Evolutionary conservation across 1,140 invertebrate genomes (phyloP).

Genomic region (Anagrus nilaparvatae): DNA sequence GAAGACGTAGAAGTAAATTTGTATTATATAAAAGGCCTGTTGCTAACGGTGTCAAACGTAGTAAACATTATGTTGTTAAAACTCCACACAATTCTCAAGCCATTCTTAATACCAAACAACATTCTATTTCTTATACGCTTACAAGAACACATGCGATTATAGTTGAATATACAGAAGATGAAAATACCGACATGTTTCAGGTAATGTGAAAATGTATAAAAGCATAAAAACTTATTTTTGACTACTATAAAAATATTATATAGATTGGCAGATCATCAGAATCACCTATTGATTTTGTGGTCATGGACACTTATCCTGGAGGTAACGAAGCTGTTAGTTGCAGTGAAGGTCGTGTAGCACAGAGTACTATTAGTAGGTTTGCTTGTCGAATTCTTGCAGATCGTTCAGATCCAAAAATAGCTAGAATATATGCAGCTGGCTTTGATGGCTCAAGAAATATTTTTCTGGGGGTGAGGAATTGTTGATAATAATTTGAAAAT

Average conservation of each 20-base stretch:
- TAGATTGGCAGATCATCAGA: constrained; percentile 96
- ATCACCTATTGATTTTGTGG: constrained; percentile 97
- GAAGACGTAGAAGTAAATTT: not conserved
- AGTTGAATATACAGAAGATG: constrained; percentile 91
- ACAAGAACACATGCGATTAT: constrained; percentile 94
- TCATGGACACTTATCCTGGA: constrained; percentile 92
- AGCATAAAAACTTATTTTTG: constrained; percentile 1
- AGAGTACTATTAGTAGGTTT: constrained; percentile 95
- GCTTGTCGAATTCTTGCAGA: constrained; percentile 96
- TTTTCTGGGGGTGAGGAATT: constrained; percentile 90
- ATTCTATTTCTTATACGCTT: constrained; percentile 95
- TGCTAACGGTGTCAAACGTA: constrained; percentile 39
- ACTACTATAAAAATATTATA: constrained; percentile 7
- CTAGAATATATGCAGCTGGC: constrained; percentile 93
- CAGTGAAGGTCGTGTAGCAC: constrained; percentile 65
- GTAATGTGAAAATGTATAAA: constrained; percentile 43
- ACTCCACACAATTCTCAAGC: constrained; percentile 81
- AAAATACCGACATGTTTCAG: constrained; percentile 97
- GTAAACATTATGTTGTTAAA: constrained; percentile 91
- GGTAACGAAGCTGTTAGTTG: constrained; percentile 47
- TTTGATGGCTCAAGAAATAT: constrained; percentile 98
- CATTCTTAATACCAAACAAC: constrained; percentile 79
- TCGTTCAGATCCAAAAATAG: constrained; percentile 75
- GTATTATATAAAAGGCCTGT: not conserved
- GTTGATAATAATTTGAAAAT: no score